Base-by-base conservation (phyloP, 2,888 invertebrate genomes). In the Vannuccia rotundouncinata region DNA sequence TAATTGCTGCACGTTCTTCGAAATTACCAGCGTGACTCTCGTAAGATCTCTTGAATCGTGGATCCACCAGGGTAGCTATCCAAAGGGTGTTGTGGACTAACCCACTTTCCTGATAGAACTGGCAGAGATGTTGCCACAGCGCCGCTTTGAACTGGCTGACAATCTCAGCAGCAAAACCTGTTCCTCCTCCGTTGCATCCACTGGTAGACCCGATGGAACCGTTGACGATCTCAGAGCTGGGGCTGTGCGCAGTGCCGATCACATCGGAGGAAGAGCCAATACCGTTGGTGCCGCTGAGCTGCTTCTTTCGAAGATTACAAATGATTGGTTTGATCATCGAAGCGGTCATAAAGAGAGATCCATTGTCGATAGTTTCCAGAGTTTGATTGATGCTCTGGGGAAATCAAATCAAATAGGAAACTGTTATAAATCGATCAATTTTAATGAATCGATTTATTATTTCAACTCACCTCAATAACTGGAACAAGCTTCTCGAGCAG, bases 51-150 rank as follows among this genome's bases (percentile, higher is more conserved):
- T 78, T 78, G 29, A 78, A 78, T 59, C 78, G 30, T 1, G 78
- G 78, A 78, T 78, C 78, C 25, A 78, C 60, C 1, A 78, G 29
- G 1, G 78, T 78, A 28, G 78, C 78, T 78, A 78, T 78, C 78
- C 78, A 78, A 60, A 78, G 78, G 25, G 66, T 78, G 28, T 78
- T 60, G 29, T 78, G 78, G 2, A 78, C 29, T 30, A 29, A 28
- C 1, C 78, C 78, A 74, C 28, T 78, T 45, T 59, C 66, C 30
- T 59, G 78, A 78, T 78, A 78, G 60, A 78, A 60, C 25, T 78
- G 59, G 25, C 66, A 60, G 1, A 78, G 25, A 60, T 60, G 78
- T 5, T 60, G 59, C 60, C 66, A 60, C 78, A 78, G 59, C 1
- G 78, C 59, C 59, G 66, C 66, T 60, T 78, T 78, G 66, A 78